Percentiles rank a stretch among this genome's conserved stretches.
These are phyloP conservation scores for Ephialtes manifestator DNA, from an alignment of 2,888 invertebrate genomes.

Conservation along the genomic window DNA sequence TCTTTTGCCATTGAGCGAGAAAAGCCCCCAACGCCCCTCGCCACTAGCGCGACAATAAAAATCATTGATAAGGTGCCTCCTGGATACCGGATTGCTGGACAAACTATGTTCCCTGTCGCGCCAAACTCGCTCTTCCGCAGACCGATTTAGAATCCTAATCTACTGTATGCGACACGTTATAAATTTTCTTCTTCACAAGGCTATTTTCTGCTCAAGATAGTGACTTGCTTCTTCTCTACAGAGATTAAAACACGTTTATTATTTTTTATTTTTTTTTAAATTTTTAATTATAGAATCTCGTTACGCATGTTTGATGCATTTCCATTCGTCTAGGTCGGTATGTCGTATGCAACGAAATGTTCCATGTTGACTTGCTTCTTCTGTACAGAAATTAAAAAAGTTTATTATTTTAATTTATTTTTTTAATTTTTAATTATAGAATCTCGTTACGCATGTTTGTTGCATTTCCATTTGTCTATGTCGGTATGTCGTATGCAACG, in stretches of 20 bases:
- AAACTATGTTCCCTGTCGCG: not conserved
- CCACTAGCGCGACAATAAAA: slow-evolving; percentile 27
- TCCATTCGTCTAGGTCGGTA: slow-evolving; percentile 88
- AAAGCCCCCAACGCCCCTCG: not conserved
- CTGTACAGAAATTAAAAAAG: slow-evolving; percentile 29
- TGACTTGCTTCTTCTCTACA: not conserved
- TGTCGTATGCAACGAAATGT: slow-evolving; percentile 90
- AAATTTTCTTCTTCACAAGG: slow-evolving; percentile 24
- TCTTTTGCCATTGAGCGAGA: slow-evolving; percentile 15
- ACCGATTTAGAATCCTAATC: slow-evolving; percentile 37
- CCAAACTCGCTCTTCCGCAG: slow-evolving; percentile 4
- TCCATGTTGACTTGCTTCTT: not conserved
- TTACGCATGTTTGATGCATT: slow-evolving; percentile 18
- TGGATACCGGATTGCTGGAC: not conserved
- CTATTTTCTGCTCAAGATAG: slow-evolving; percentile 11
- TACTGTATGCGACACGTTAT: slow-evolving; percentile 1
- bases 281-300: slow-evolving; percentile 17
- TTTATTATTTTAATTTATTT: slow-evolving; percentile 22
- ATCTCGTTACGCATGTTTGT: slow-evolving; percentile 12
- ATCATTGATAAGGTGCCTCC: slow-evolving; percentile 36
- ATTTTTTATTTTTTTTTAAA: not conserved
- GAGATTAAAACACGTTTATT: not conserved
- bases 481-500: slow-evolving; percentile 89
- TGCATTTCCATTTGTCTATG: slow-evolving; percentile 84
- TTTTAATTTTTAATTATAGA: slow-evolving; percentile 3